These are phyloP conservation scores for Automeris io DNA, from an alignment of 2,888 invertebrate genomes.

Conservation along the genomic window DNA sequence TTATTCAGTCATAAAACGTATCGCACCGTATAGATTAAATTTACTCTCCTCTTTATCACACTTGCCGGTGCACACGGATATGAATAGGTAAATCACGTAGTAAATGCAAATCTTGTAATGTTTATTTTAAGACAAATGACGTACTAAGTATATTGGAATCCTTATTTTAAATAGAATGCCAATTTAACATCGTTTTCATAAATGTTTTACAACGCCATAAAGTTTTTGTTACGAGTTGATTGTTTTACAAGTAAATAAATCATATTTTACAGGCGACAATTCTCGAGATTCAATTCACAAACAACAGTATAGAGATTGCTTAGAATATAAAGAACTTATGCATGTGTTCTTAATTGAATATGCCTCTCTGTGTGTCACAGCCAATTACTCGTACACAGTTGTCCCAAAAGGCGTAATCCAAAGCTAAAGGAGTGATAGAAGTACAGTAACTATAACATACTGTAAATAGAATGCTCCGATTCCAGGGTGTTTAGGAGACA, in stretches of 20 bases:
- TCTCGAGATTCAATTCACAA: background rate
- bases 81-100: conserved; percentile 3
- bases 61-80: background rate
- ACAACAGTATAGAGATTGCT: background rate
- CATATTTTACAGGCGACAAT: conserved; percentile 7
- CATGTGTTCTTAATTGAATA: too few species aligned
- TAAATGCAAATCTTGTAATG: background rate
- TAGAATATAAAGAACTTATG: too few species aligned
- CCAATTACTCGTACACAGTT: too few species aligned
- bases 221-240: background rate
- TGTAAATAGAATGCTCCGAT: too few species aligned
- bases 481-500: too few species aligned
- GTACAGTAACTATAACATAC: too few species aligned
- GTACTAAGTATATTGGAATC: conserved; percentile 1
- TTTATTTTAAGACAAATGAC: conserved; percentile 5
- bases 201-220: conserved; percentile 1
- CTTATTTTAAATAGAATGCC: background rate
- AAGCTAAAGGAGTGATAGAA: too few species aligned
- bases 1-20: background rate
- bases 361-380: too few species aligned
- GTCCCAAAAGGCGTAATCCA: too few species aligned
- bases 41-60: conserved; percentile 6
- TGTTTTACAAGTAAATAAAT: conserved; percentile 3
- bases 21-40: background rate
- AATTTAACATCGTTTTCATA: background rate